Base-by-base conservation (phyloP, 2,888 invertebrate genomes). In the Hypena proboscidalis region DNA sequence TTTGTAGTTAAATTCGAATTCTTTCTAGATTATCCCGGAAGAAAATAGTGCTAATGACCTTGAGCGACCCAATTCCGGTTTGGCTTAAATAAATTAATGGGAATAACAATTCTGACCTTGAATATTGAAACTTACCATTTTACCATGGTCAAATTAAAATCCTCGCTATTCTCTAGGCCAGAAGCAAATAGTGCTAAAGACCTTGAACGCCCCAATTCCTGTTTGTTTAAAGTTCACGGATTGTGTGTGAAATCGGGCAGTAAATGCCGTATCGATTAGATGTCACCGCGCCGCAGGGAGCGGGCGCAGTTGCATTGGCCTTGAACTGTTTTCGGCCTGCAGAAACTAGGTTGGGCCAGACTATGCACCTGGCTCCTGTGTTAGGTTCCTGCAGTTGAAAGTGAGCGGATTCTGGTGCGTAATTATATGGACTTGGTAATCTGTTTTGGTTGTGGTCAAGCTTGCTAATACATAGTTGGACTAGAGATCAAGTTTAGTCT, bases 321-420 rank as follows among this genome's bases (percentile, higher is more conserved):
- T 66, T 70, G 69, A 70, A 70, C 69, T 57, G 53, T 53, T 57
- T 69, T 62, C 27, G 58, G 49, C 55, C 47, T 53, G 58, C 36
- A 43, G 51, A 54, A 64, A 65, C 58, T 65, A 59, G 59, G 62
- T 63, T 66, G 58, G 33, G 46, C 49, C 43, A 54, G 48, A 34
- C 38, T 30, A 13, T 44, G 38, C 29, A 38, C 35, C 43, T 55
- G 43, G 47, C 44, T 42, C 27, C 31, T 19, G 27, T 38, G 36
- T 36, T 42, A 26, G 37, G 40, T 34, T 34, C 11, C 17, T 27
- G 4, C 14, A 17, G 15, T 20, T 41, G 26, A 29, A 22, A 34
- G 17, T 29, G 19, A 26, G 21, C 23, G 14, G 13, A n/a, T 38
- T 32, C 19, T 11, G 10, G 10, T 21, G 10, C 13, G 14, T 0